Percentiles rank a stretch among this genome's conserved stretches.
Evolutionary conservation across 2,797 vertebrate genomes (phyloP).

Genomic region (Tympanoctomys barrerae): DNA sequence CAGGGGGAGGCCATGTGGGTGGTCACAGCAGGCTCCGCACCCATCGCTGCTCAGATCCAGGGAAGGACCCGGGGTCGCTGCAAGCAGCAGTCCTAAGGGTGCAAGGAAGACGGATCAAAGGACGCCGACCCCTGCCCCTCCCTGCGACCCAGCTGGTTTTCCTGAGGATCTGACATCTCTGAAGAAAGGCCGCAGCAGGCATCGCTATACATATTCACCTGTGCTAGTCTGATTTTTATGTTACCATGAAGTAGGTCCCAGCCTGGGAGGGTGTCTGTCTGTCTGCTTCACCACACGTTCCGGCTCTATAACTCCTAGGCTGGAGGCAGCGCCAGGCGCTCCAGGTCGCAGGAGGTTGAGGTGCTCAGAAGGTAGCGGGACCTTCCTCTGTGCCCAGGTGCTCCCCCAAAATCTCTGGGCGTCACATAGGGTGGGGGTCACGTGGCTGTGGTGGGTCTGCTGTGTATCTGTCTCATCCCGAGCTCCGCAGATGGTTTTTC

Average conservation of each 20-base stretch:
- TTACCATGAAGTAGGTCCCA: not conserved
- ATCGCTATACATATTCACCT: not conserved
- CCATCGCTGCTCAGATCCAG: not conserved
- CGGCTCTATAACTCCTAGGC: not conserved
- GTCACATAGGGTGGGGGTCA: rapidly evolving
- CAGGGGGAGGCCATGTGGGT: rapidly evolving
- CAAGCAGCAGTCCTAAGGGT: not conserved
- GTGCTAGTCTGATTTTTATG: not conserved
- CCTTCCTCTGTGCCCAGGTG: too few relatives aligned
- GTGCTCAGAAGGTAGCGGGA: not conserved
- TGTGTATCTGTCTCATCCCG: not conserved
- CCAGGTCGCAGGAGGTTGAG: rapidly evolving
- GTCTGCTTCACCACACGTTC: not conserved
- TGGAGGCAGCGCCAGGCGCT: not conserved
- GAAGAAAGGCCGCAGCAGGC: not conserved
- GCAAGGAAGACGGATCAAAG: not conserved
- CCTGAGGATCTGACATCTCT: not conserved
- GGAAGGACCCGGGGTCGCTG: not conserved
- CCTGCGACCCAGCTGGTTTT: not conserved
- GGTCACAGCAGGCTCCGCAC: not conserved
- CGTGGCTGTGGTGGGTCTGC: not conserved
- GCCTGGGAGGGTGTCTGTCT: not conserved
- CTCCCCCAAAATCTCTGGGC: not conserved
- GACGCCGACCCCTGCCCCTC: too few relatives aligned
- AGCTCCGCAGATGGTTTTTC: not conserved